Percentiles rank a stretch among this genome's conserved stretches.
Conservation (phyloP, 2,888 invertebrate species). For the Pachymerium ferrugineum region DNA sequence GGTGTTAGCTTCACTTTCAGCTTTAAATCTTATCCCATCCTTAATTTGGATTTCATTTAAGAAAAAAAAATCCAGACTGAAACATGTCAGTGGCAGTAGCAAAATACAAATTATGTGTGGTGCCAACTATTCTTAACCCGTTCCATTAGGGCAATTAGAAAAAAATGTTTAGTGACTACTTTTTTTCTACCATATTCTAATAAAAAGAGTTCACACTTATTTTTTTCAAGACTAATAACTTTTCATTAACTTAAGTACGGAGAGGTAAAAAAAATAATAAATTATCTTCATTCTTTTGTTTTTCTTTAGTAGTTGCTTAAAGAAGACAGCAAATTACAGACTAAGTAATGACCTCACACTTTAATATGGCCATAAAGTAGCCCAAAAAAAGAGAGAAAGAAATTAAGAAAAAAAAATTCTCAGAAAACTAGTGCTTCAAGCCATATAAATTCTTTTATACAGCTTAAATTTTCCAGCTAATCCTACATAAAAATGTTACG, state of each 20-base stretch:
- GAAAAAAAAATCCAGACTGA: not conserved
- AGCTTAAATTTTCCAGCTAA: not conserved
- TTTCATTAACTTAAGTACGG: constrained; percentile 15
- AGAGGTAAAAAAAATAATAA: constrained; percentile 18
- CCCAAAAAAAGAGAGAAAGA: no score
- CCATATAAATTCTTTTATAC: not conserved
- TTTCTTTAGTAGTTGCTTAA: not conserved
- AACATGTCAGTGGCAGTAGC: not conserved
- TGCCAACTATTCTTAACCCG: not conserved
- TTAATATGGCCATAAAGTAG: constrained; percentile 14
- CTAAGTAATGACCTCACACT: constrained; percentile 18
- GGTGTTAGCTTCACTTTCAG: not conserved
- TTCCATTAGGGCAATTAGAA: not conserved
- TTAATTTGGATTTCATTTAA: not conserved
- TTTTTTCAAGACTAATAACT: not conserved
- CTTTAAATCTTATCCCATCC: not conserved
- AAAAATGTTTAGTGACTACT: not conserved
- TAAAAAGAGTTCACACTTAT: not conserved
- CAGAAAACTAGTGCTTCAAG: not conserved
- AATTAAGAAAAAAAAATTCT: no score
- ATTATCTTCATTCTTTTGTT: not conserved
- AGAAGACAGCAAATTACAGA: constrained; percentile 21
- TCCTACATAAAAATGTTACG: not conserved
- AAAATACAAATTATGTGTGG: not conserved
- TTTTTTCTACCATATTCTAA: not conserved